Evolutionary conservation across 2,113 vertebrate species (phyloP).

Genomic region (Bubo bubo): DNA sequence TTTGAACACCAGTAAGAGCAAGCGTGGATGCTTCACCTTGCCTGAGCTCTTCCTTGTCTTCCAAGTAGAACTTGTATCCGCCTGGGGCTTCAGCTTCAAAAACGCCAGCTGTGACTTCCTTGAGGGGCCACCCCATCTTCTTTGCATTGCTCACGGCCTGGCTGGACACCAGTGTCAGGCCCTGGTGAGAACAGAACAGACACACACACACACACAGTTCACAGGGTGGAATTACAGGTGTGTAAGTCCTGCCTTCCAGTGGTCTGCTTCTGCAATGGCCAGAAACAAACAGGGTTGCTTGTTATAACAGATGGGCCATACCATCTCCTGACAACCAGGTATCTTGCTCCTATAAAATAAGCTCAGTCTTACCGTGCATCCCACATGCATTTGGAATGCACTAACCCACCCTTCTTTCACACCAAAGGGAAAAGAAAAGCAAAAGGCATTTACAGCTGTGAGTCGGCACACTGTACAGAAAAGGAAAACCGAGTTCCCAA

Average conservation of each 20-base stretch:
- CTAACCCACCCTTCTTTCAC: neutral
- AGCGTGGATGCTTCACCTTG: conserved; percentile 71
- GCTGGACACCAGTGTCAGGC: conserved; percentile 89
- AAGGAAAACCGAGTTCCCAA: neutral
- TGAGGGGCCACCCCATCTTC: conserved; percentile 87
- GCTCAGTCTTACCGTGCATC: neutral
- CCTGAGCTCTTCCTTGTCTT: conserved; percentile 79
- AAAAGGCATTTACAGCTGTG: neutral
- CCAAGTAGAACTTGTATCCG: conserved; percentile 90
- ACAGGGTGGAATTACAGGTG: too few relatives aligned
- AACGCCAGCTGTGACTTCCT: conserved; percentile 75
- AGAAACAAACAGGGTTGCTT: neutral
- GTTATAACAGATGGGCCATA: too few relatives aligned
- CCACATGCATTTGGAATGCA: neutral
- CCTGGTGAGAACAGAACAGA: conserved; percentile 68
- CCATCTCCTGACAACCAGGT: neutral
- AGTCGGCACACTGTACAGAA: neutral
- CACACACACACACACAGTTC: neutral
- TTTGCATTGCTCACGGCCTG: conserved; percentile 88
- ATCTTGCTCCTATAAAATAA: neutral
- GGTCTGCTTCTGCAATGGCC: neutral
- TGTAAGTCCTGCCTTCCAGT: neutral
- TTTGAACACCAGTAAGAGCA: neutral
- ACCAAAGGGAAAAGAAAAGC: neutral
- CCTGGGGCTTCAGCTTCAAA: conserved; percentile 89